These are phyloP conservation scores for Portevinia maculata DNA, from an alignment of 2,888 invertebrate genomes.

Conservation along the genomic window DNA sequence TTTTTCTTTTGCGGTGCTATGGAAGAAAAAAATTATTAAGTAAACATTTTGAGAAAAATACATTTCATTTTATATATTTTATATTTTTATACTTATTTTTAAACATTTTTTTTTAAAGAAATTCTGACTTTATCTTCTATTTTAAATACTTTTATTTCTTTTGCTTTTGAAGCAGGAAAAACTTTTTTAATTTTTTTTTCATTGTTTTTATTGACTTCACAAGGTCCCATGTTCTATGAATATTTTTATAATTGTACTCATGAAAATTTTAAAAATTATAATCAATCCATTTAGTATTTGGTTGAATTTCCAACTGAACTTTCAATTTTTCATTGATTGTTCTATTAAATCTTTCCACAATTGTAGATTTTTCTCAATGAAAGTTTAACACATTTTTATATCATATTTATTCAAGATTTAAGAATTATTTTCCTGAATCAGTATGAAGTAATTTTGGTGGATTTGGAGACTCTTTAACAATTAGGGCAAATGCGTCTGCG, in stretches of 20 bases:
- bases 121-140: no score
- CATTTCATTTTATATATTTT: no score
- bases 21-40: no score
- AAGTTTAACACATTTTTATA: slow-evolving; percentile 65
- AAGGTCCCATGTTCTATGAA: slow-evolving; percentile 75
- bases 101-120: no score
- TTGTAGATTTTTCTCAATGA: slow-evolving; percentile 75
- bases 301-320: slow-evolving; percentile 75
- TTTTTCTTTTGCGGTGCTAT: no score
- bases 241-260: slow-evolving; percentile 74
- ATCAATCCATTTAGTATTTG: slow-evolving; percentile 74
- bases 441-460: slow-evolving; percentile 49
- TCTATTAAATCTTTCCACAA: slow-evolving; percentile 76
- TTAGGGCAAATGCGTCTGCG: slow-evolving; percentile 29
- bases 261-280: slow-evolving; percentile 59
- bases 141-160: no score
- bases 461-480: slow-evolving; percentile 35
- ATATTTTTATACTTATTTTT: no score
- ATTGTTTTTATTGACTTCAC: no score
- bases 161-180: no score
- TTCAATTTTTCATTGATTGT: slow-evolving; percentile 75
- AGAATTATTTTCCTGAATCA: slow-evolving; percentile 76
- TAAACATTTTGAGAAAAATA: no score
- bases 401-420: slow-evolving; percentile 75
- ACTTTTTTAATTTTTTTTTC: no score